Evolutionary conservation across 2,113 vertebrate genomes (phyloP), one percentile per base, ranked within the genome.

Genomic region (Paramormyrops kingsleyae): DNA sequence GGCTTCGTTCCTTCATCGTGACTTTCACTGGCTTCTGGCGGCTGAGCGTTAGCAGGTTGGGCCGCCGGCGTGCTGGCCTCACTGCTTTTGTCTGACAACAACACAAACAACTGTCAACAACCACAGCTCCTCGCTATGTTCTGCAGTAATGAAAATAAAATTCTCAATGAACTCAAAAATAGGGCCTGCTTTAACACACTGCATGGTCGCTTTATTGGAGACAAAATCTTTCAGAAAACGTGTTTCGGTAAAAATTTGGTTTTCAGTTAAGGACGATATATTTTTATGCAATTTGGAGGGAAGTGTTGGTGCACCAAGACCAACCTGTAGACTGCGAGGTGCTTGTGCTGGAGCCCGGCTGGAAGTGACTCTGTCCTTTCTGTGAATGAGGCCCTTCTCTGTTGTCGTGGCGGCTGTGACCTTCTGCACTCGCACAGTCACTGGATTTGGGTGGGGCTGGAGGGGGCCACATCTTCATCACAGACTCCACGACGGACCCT

Each of bases 401-500:
- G 27, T 39, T 19, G 84, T 90, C 39, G 0, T 90, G 88, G 89
- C 88, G 50, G 19, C 83, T 66, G 15, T 27, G 70, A 74, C 90
- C 91, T 74, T n/a, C 70, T 1, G 21, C 5, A 0, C 15, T 77
- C n/a, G 50, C n/a, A 0, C 94, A 92, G 15, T 35, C 91, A 5
- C 92, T 90, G 1, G 87, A 47, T 8, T 90, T 92, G 0, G 94
- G 95, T 21, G 50, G 27, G 21, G 95, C 92, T 8, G 96, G 96
- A 50, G 96, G 95, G 0, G 96, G 95, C 95, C 95, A 97, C 95
- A 95, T 95, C 93, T 95, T 96, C 95, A 96, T 92, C 42, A 95
- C 93, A 0, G 92, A 92, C 0, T 96, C 95, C 0, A 96, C 92
- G 1, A 91, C 85, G 39, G 92, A 93, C 92, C 85, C 70, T 87